Evolutionary conservation across 1,140 invertebrate species (phyloP).

Genomic region (Cydia amplana): DNA sequence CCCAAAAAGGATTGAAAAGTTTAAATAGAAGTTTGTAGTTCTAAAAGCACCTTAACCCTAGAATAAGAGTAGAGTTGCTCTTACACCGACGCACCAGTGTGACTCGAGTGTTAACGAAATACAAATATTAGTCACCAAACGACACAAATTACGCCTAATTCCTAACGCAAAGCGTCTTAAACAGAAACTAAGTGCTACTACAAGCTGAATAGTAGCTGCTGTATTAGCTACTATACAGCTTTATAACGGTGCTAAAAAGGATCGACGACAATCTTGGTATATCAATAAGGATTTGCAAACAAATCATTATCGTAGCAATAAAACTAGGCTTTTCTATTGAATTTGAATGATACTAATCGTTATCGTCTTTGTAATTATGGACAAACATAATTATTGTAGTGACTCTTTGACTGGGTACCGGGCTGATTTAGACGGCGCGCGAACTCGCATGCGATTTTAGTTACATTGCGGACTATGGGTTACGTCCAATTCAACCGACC

Average conservation of each 20-base stretch:
- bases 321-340: background rate
- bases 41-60: too few species aligned
- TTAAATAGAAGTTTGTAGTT: too few species aligned
- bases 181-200: conserved; percentile 73
- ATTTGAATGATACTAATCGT: background rate
- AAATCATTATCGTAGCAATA: background rate
- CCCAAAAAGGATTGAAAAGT: too few species aligned
- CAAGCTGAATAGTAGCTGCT: conserved; percentile 54
- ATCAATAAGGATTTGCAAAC: conserved; percentile 18
- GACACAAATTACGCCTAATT: conserved; percentile 78
- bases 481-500: too few species aligned
- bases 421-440: too few species aligned
- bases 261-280: conserved; percentile 19
- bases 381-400: background rate
- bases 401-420: too few species aligned
- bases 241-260: conserved; percentile 14
- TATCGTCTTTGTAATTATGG: background rate
- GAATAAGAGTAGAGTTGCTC: background rate
- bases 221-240: background rate
- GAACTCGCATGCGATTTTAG: too few species aligned
- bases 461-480: too few species aligned
- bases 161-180: conserved; percentile 73
- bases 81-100: conserved; percentile 38
- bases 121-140: conserved; percentile 70
- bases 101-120: conserved; percentile 72